Base-by-base conservation (phyloP, 2,797 vertebrate species). In the Danio tinwini region DNA sequence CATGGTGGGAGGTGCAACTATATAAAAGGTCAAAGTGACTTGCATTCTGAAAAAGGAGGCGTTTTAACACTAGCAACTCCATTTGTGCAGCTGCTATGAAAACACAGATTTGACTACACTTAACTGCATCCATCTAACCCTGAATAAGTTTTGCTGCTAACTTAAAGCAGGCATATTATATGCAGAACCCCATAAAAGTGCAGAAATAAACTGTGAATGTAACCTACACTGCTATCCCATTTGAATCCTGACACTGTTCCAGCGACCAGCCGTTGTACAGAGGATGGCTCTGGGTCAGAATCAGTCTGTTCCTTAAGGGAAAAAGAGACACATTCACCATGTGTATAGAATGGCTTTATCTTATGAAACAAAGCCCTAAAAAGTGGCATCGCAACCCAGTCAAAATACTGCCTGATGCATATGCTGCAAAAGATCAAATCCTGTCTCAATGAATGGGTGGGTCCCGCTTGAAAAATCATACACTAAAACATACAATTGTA, bases 211-310 rank as follows among this genome's bases (percentile, higher is more conserved):
- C 63, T 75, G 81, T 70, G 76, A 88, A 84, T 85, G 90, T 92
- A 90, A 56, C 95, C 96, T 88, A 96, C 96, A 39, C 95, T 95
- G 21, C 95, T 96, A 81, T 97, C 96, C 97, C 97, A 98, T 90
- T 98, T 98, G 95, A 98, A 98, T 79, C 94, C 94, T 80, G 96
- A 94, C 88, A 95, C 95, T 49, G 96, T 94, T 93, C 95, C 96
- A 72, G 95, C 92, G 92, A 96, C 96, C 91, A 97, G 93, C 84
- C 96, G 96, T 92, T 97, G 97, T 90, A 96, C 92, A 84, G 96
- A 95, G 88, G 96, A 98, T 16, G 97, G 96, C 90, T 99, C 97
- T 14, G 96, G 97, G 92, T 97, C 97, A 81, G 97, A 98, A 91
- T 97, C 94, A 88, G 96, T 96, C 91, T 97, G 93, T 87, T 97